Evolutionary conservation across 2,113 vertebrate species (phyloP), one percentile per base, ranked within the genome.

Genomic region (Chitala chitala): DNA sequence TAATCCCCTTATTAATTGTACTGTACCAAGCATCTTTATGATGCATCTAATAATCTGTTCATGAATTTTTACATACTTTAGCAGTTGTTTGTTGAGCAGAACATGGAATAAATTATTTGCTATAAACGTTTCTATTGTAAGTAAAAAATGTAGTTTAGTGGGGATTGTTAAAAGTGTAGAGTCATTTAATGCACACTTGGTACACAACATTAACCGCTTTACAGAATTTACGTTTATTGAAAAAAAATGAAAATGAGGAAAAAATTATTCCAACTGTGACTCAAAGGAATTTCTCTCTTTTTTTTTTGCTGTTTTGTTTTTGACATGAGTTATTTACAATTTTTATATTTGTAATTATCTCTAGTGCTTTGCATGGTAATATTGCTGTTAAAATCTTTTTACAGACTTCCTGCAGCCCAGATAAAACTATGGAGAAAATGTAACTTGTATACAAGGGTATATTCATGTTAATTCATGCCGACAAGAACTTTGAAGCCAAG

Each of bases 41-140:
- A 22, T 51, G 17, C 33, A n/a, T n/a, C 10, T 56, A 40, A 22
- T 20, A 15, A 42, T 64, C 51, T 63, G 42, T 44, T 65, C 40
- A 4, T 46, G 59, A 33, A 22, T 50, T 89, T 84, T 86, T 79
- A 77, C 73, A 81, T 84, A 86, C 80, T 87, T 92, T 92, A 92
- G 91, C 90, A 92, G 89, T 92, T 92, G 90, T 92, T 89, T 90
- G 89, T 90, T 91, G 91, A 89, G 84, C 83, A 87, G 80, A 84
- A 83, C 79, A 85, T 80, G 81, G 81, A 80, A 77, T 76, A 86
- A 58, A 72, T 15, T 26, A 73, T 86, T 88, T 86, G 84, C 75
- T 78, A 86, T 85, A 86, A 87, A 55, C 87, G 85, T 89, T 89
- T 92, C 84, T 90, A 81, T 84, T 80, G 86, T 91, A 91, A 87